Evolutionary conservation across 2,888 invertebrate genomes (phyloP).

Genomic region (Protonemura montana): DNA sequence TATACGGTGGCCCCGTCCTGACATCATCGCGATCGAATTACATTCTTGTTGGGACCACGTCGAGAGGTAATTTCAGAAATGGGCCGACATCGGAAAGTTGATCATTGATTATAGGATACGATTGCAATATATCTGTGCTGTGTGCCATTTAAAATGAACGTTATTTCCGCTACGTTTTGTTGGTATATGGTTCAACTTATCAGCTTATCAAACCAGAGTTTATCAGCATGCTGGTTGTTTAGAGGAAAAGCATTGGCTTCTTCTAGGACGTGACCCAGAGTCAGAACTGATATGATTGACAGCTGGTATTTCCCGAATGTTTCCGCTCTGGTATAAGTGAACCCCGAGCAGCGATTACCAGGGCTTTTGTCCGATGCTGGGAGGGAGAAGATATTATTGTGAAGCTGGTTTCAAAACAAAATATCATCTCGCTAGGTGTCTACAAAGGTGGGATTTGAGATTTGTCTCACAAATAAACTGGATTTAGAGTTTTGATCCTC

Average conservation of each 20-base stretch:
- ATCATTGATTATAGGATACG: no score
- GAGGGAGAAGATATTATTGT: neutral
- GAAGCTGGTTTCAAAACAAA: neutral
- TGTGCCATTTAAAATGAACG: no score
- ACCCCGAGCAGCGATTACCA: neutral
- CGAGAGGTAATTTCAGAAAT: neutral
- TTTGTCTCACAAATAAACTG: no score
- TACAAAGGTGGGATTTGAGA: neutral
- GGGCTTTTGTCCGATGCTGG: neutral
- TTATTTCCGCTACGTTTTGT: no score
- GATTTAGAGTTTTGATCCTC: neutral
- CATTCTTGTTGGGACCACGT: no score
- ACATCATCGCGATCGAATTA: neutral
- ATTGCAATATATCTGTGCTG: no score
- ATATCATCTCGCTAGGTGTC: neutral
- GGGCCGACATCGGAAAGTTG: neutral
- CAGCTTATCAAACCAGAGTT: no score
- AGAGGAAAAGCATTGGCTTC: no score
- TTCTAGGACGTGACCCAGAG: neutral
- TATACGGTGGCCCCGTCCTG: neutral
- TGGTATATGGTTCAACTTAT: no score
- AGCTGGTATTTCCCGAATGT: neutral
- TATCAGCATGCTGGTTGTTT: no score
- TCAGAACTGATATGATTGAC: neutral
- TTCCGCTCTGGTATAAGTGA: neutral